Evolutionary conservation across 2,113 vertebrate species (phyloP).

Genomic region (Opisthocomus hoazin): DNA sequence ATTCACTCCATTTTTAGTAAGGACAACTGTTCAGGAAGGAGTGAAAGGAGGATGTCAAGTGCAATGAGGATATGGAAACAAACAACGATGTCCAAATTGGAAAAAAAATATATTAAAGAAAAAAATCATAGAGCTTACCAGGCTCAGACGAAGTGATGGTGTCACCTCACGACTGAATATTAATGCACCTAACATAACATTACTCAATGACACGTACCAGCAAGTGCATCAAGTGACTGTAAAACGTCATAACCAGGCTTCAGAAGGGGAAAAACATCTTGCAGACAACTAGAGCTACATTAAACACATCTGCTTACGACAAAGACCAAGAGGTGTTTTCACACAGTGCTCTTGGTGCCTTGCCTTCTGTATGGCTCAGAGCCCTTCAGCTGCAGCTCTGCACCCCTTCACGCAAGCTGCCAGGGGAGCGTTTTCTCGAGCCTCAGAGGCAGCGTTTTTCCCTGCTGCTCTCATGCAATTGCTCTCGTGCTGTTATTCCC

Average conservation of each 20-base stretch:
- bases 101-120: neutral
- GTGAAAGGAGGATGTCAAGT: neutral
- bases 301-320: neutral
- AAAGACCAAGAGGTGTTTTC: neutral
- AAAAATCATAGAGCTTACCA: neutral
- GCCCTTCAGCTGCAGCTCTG: neutral
- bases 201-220: neutral
- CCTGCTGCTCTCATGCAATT: neutral
- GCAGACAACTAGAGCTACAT: neutral
- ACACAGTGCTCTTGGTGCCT: neutral
- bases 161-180: neutral
- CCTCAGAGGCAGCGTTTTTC: neutral
- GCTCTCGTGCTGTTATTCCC: neutral
- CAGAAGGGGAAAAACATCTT: neutral
- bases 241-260: rapidly evolving
- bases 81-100: neutral
- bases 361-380: neutral
- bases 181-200: neutral
- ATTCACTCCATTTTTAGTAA: neutral
- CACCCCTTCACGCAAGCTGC: too few relatives aligned
- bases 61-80: neutral
- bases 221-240: neutral
- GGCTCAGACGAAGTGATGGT: neutral
- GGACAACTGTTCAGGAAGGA: neutral
- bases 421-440: neutral